Evolutionary conservation across 1,140 invertebrate species (phyloP).

Genomic region (Muscidifurax raptorellus): DNA sequence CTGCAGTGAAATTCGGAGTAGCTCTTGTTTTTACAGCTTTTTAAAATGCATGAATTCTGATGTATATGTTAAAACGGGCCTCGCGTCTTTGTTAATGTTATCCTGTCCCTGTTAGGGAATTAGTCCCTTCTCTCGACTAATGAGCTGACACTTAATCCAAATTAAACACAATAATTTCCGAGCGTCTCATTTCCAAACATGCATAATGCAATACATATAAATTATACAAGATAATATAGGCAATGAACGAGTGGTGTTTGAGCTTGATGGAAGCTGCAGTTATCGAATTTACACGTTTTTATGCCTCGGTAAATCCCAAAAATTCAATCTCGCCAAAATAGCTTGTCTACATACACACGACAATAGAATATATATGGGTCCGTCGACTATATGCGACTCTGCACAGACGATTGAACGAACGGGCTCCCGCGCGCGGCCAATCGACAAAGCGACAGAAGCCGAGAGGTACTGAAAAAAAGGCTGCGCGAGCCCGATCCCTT

Average conservation of each 20-base stretch:
- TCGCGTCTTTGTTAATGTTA: background rate
- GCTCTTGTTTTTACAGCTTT: background rate
- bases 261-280: background rate
- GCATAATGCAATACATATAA: background rate
- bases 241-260: background rate
- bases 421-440: background rate
- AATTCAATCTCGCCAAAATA: no score
- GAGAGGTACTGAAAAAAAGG: background rate
- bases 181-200: slow-evolving; percentile 8
- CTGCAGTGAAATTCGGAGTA: background rate
- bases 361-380: no score
- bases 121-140: background rate
- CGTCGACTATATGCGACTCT: background rate
- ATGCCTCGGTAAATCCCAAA: no score
- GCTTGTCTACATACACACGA: no score
- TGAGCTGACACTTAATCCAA: background rate
- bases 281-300: background rate
- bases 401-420: background rate
- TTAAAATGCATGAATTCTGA: slow-evolving; percentile 11
- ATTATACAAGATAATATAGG: background rate
- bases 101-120: background rate
- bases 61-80: background rate
- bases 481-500: slow-evolving; percentile 17
- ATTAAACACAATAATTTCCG: slow-evolving; percentile 30
- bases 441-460: slow-evolving; percentile 37